Percentiles rank a stretch among this genome's conserved stretches.
phyloP scores from a whole-genome alignment of 2,888 invertebrate species.

The Sycophila texana region DNA sequence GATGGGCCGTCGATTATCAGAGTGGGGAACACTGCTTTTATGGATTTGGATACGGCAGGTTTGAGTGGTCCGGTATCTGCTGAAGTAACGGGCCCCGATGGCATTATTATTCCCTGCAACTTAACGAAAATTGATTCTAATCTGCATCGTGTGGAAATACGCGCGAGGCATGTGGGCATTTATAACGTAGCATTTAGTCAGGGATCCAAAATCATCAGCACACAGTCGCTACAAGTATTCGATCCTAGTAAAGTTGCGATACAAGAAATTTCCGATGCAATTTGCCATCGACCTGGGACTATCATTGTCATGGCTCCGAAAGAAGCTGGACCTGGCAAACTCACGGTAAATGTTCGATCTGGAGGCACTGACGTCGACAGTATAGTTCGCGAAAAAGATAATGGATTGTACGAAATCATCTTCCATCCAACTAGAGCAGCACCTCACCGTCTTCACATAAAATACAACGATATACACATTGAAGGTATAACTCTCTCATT shows the following conservation, averaged over 20 bases:
- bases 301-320: slow-evolving; percentile 85
- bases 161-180: slow-evolving; percentile 85
- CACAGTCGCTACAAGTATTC: slow-evolving; percentile 83
- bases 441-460: slow-evolving; percentile 89
- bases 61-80: slow-evolving; percentile 75
- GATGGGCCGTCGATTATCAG: slow-evolving; percentile 72
- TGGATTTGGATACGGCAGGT: slow-evolving; percentile 75
- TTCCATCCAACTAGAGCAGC: slow-evolving; percentile 93
- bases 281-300: slow-evolving; percentile 88
- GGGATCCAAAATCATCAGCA: slow-evolving; percentile 79
- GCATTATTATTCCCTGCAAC: slow-evolving; percentile 75
- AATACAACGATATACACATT: slow-evolving; percentile 90
- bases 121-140: slow-evolving; percentile 81
- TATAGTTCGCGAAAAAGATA: slow-evolving; percentile 84
- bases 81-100: slow-evolving; percentile 78
- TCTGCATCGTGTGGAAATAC: slow-evolving; percentile 83
- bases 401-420: slow-evolving; percentile 87
- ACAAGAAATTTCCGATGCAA: slow-evolving; percentile 85
- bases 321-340: slow-evolving; percentile 89
- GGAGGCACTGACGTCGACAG: slow-evolving; percentile 90
- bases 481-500: slow-evolving; percentile 71
- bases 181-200: slow-evolving; percentile 84
- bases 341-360: slow-evolving; percentile 88
- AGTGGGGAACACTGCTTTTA: slow-evolving; percentile 72
- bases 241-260: slow-evolving; percentile 86